Base-by-base conservation (phyloP, 2,888 invertebrate species). In the Dendrolimus houi region DNA sequence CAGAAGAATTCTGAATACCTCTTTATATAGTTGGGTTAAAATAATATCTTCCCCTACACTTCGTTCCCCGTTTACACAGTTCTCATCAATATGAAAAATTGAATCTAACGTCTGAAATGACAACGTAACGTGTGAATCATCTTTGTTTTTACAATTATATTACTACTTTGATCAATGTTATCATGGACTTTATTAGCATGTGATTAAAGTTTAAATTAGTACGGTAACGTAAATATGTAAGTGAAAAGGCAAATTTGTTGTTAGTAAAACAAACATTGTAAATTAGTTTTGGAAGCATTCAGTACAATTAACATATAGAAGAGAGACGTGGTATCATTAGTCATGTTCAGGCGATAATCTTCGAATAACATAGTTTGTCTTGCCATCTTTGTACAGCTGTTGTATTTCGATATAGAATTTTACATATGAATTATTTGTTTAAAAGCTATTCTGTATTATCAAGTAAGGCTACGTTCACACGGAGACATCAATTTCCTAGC, bases 331-430 rank as follows among this genome's bases (percentile, higher is more conserved):
- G 52, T 52, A 65, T 59, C 85, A 87, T 89, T 88, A 87, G 83
- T 89, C 87, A 85, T 85, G 82, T 86, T 85, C 82, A 77, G 69
- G 79, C 69, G 80, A 85, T 87, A 85, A 87, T 87, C 85, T 87
- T 82, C 63, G 76, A 82, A 81, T 81, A 84, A 85, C 82, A 83
- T 71, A 80, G 81, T 86, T 80, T 83, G 83, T 85, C 83, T 82
- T 83, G 76, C 63, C 65, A 60, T 67, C 67, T 71, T 65, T 66
- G 68, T 68, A 66, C 69, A 69, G 71, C 64, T 70, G 69, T 69
- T 67, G 62, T 10, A 47, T 47, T 47, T 47, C 47, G 9, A 12
- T 47, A 12, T 47, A 53, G 2, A n/a, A 9, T 17, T 9, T 53
- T 53, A 17, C 8, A 53, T 53, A 47, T 6, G 47, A 12, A 29